Conservation (phyloP, 2,113 vertebrate genomes). For the Crocuta crocuta region DNA sequence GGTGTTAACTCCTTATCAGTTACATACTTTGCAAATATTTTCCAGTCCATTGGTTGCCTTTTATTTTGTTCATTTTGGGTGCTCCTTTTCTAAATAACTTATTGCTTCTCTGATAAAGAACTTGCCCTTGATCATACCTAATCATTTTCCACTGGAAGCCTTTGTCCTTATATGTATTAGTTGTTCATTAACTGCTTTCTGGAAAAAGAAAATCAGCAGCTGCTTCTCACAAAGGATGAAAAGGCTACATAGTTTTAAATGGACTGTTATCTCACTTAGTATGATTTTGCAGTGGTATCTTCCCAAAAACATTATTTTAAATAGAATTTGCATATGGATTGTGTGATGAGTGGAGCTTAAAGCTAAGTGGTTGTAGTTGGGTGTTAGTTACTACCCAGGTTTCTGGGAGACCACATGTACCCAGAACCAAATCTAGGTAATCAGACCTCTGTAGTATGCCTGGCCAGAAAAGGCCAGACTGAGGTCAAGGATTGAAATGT, state of each 20-base stretch:
- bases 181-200: slow-evolving; percentile 20
- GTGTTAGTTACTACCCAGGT: background rate
- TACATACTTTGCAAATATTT: background rate
- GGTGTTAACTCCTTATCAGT: background rate
- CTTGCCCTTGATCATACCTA: background rate
- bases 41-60: background rate
- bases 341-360: background rate
- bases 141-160: background rate
- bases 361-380: background rate
- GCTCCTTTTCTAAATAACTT: slow-evolving; percentile 19
- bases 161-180: slow-evolving; percentile 21
- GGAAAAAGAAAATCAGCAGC: background rate
- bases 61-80: background rate
- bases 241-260: background rate
- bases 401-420: background rate
- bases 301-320: slow-evolving; percentile 40
- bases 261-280: background rate
- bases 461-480: background rate
- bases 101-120: slow-evolving; percentile 37
- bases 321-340: background rate
- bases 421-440: background rate
- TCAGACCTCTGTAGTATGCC: background rate
- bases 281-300: slow-evolving; percentile 32
- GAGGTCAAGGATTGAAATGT: background rate
- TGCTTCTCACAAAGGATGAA: slow-evolving; percentile 18